Conservation (phyloP, 1,140 invertebrate genomes). For the Piezodorus guildinii region DNA sequence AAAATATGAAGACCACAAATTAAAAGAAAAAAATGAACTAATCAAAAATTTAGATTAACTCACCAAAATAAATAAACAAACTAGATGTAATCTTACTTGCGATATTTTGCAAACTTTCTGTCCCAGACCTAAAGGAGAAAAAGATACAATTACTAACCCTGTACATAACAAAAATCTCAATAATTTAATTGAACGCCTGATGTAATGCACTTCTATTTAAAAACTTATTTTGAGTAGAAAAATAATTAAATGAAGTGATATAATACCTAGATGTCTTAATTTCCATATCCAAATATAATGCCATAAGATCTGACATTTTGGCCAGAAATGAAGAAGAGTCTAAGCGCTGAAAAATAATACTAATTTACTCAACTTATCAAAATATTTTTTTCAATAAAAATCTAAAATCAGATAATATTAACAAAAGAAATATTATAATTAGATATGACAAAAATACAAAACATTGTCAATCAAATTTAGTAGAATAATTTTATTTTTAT, state of each 20-base stretch:
- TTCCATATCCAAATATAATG: slow-evolving; percentile 40
- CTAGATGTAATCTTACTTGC: slow-evolving; percentile 36
- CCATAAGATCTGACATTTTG: slow-evolving; percentile 38
- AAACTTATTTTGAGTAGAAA: too few species aligned
- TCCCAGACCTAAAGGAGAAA: slow-evolving; percentile 29
- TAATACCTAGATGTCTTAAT: slow-evolving; percentile 34
- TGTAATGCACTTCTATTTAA: too few species aligned
- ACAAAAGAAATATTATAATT: too few species aligned
- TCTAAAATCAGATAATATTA: too few species aligned
- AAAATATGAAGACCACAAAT: too few species aligned
- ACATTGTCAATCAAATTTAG: too few species aligned
- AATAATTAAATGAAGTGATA: background rate
- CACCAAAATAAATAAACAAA: slow-evolving; percentile 38
- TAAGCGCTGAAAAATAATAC: slow-evolving; percentile 31
- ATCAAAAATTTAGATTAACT: slow-evolving; percentile 26
- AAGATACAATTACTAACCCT: too few species aligned
- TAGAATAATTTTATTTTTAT: too few species aligned
- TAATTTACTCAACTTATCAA: background rate
- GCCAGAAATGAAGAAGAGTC: slow-evolving; percentile 35
- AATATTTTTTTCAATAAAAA: background rate
- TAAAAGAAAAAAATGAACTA: slow-evolving; percentile 11
- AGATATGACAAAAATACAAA: too few species aligned
- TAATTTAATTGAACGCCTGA: too few species aligned
- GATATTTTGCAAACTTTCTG: slow-evolving; percentile 35
- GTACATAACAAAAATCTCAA: too few species aligned